Evolutionary conservation across 2,797 vertebrate species (phyloP).

Genomic region (Galaxias olidus): DNA sequence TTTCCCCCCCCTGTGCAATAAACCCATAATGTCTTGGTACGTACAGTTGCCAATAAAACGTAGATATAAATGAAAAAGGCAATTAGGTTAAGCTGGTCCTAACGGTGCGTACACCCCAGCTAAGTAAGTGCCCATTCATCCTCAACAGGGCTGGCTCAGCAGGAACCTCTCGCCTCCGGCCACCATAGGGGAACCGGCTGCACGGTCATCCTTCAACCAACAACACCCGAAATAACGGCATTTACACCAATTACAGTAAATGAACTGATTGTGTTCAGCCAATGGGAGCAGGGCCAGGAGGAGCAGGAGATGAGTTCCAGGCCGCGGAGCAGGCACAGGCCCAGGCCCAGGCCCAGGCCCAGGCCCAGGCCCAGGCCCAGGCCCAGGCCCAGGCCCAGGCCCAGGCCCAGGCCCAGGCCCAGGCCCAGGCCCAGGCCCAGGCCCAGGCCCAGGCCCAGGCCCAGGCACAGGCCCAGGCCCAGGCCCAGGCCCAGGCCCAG

Average conservation of each 20-base stretch:
- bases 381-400: neutral
- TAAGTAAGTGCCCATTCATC: too few relatives aligned
- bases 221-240: conserved; percentile 33
- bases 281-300: conserved; percentile 51
- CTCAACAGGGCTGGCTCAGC: neutral
- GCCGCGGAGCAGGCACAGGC: neutral
- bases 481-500: neutral
- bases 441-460: neutral
- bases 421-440: too few relatives aligned
- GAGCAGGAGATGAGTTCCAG: conserved; percentile 48
- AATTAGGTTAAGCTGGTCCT: too few relatives aligned
- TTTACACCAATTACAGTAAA: conserved; percentile 53
- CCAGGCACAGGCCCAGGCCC: neutral
- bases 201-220: conserved; percentile 43
- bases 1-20: conserved; percentile 12
- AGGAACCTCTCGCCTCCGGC: neutral
- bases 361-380: neutral
- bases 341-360: neutral
- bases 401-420: conserved; percentile 3
- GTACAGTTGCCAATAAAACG: too few relatives aligned
- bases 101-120: too few relatives aligned
- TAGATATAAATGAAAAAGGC: too few relatives aligned
- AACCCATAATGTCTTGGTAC: too few relatives aligned
- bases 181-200: conserved; percentile 15
- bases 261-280: conserved; percentile 41